A percentile compares a stretch with the other conserved stretches of the same genome.
phyloP scores from a whole-genome alignment of 1,140 invertebrate species.

The Triops cancriformis region DNA sequence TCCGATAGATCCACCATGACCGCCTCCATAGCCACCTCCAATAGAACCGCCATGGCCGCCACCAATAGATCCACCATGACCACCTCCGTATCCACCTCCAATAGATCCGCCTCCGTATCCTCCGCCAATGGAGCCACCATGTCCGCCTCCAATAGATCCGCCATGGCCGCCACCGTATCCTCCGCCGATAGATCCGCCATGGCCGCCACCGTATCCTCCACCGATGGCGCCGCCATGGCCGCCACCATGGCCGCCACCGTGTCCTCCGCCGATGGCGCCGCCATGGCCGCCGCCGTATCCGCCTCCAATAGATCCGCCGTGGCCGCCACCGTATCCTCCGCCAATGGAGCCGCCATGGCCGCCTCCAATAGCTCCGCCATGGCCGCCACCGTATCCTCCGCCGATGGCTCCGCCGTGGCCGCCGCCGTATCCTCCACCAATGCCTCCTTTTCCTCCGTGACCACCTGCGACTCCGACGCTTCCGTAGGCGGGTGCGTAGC shows the following conservation, averaged over 20 bases:
- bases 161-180: neutral
- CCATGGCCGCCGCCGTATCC: neutral
- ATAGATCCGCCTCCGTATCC: neutral
- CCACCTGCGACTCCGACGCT: neutral
- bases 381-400: constrained; percentile 18
- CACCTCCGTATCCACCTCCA: neutral
- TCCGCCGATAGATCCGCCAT: neutral
- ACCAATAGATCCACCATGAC: neutral
- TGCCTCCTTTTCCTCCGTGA: neutral
- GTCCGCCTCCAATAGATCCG: constrained; percentile 16
- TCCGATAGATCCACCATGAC: neutral
- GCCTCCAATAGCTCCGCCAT: constrained; percentile 19
- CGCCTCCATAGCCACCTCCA: constrained; percentile 14
- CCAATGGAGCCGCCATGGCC: neutral
- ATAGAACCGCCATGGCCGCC: constrained; percentile 15
- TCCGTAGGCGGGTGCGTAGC: neutral
- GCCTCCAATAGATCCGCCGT: neutral
- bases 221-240: constrained; percentile 27
- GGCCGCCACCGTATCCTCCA: too few relatives aligned
- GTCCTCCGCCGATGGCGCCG: constrained; percentile 4
- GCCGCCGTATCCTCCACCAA: neutral
- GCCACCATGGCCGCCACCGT: neutral
- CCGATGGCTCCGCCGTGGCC: neutral
- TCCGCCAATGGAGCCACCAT: neutral
- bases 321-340: neutral